Evolutionary conservation across 2,113 vertebrate genomes (phyloP).

Genomic region (Lagopus leucura): DNA sequence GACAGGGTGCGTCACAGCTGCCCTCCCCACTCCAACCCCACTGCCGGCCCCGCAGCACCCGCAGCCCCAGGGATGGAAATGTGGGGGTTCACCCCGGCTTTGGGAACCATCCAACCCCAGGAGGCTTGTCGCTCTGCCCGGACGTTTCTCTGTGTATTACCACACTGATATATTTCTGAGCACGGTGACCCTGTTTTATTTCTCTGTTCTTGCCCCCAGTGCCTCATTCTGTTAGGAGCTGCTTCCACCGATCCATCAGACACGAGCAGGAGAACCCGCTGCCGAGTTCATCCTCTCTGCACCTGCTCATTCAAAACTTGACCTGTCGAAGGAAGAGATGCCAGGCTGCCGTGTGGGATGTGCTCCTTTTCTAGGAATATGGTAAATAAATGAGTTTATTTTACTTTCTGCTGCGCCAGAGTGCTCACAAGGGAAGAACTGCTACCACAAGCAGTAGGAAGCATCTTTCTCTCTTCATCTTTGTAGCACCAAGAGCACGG

Average conservation of each 20-base stretch:
- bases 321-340: neutral
- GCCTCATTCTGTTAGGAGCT: neutral
- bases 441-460: neutral
- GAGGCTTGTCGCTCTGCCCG: neutral
- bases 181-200: neutral
- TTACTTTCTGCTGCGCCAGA: neutral
- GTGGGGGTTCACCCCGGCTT: neutral
- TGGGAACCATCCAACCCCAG: neutral
- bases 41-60: neutral
- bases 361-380: neutral
- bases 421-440: neutral
- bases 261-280: neutral
- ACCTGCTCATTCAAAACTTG: neutral
- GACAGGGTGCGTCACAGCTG: constrained; percentile 67
- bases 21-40: constrained; percentile 7
- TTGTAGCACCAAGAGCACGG: no score
- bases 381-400: neutral
- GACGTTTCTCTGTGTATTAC: fast-evolving
- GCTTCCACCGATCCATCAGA: neutral
- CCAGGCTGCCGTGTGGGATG: neutral
- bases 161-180: neutral
- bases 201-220: neutral
- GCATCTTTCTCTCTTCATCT: neutral
- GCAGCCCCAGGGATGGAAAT: neutral
- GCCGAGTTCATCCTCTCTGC: neutral